A percentile compares a stretch with the other conserved stretches of the same genome.
Evolutionary conservation across 2,797 vertebrate genomes (phyloP).

Genomic region (Macropus fuliginosus): DNA sequence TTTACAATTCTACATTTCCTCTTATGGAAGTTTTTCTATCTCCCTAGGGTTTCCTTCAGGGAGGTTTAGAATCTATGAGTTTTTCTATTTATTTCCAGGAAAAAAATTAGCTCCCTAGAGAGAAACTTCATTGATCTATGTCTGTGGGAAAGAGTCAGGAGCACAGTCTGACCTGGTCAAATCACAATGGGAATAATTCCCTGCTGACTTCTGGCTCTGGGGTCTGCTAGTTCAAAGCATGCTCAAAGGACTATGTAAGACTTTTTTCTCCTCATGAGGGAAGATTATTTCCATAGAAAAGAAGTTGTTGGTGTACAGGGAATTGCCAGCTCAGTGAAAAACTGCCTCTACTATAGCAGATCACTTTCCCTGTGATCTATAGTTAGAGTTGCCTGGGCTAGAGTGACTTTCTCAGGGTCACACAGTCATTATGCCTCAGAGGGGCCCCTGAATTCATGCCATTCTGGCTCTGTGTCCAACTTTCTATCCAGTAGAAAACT

Average conservation of each 20-base stretch:
- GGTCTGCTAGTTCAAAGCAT: not conserved
- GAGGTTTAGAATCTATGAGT: not conserved
- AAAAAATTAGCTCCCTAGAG: not conserved
- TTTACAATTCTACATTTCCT: not conserved
- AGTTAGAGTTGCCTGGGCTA: not conserved
- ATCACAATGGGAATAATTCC: not conserved
- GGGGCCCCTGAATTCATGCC: not conserved
- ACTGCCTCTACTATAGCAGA: not conserved
- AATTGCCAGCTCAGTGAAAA: not conserved
- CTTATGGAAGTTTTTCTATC: not conserved
- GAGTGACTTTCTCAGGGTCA: not conserved
- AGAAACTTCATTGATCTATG: not conserved
- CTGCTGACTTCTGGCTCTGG: not conserved
- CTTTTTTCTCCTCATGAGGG: not conserved
- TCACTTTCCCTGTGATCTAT: not conserved
- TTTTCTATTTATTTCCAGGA: not conserved
- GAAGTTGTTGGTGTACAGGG: not conserved
- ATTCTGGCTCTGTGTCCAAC: not conserved
- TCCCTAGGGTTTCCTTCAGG: not conserved
- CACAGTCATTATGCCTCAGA: not conserved
- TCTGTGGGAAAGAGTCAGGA: not conserved
- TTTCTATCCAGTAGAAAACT: not conserved
- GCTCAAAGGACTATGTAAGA: not conserved
- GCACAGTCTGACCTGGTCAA: not conserved
- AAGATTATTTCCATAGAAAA: not conserved